These are phyloP conservation scores for Sebastes hopkinsi DNA, from an alignment of 2,797 vertebrate genomes.

Conservation along the genomic window DNA sequence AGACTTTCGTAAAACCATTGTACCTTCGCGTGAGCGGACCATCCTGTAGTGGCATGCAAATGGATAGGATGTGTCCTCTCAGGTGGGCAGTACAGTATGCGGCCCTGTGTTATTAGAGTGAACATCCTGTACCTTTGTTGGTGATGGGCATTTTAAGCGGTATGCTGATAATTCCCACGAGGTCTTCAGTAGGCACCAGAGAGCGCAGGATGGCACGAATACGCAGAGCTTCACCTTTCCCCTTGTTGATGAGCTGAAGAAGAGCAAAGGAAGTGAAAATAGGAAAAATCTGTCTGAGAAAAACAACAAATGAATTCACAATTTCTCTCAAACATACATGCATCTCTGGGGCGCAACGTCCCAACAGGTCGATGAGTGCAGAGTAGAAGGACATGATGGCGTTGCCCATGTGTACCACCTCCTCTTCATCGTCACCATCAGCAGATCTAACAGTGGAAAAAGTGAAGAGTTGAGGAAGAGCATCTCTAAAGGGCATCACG, in stretches of 20 bases:
- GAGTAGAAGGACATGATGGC: constrained; percentile 99
- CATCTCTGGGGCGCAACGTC: constrained; percentile 98
- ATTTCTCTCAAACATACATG: constrained; percentile 84
- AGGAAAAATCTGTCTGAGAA: background rate
- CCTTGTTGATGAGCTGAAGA: constrained; percentile 95
- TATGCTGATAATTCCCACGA: constrained; percentile 98
- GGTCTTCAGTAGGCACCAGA: constrained; percentile 94
- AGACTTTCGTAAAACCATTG: constrained; percentile 14
- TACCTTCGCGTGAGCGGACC: background rate
- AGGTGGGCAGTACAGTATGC: background rate
- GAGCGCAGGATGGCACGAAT: constrained; percentile 97
- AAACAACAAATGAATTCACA: background rate
- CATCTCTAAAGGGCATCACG: constrained; percentile 1
- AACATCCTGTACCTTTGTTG: constrained; percentile 89
- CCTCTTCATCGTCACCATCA: constrained; percentile 91
- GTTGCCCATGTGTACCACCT: constrained; percentile 97
- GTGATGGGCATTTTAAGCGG: constrained; percentile 91
- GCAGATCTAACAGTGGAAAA: constrained; percentile 74
- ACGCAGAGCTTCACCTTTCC: constrained; percentile 97
- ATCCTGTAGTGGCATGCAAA: background rate
- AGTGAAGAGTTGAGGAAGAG: background rate
- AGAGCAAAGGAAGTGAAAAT: background rate
- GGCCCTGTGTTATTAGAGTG: background rate
- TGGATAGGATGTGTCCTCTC: background rate
- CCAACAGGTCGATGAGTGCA: constrained; percentile 96